Conservation (phyloP, 2,888 invertebrate species). For the Ligdia adustata region DNA sequence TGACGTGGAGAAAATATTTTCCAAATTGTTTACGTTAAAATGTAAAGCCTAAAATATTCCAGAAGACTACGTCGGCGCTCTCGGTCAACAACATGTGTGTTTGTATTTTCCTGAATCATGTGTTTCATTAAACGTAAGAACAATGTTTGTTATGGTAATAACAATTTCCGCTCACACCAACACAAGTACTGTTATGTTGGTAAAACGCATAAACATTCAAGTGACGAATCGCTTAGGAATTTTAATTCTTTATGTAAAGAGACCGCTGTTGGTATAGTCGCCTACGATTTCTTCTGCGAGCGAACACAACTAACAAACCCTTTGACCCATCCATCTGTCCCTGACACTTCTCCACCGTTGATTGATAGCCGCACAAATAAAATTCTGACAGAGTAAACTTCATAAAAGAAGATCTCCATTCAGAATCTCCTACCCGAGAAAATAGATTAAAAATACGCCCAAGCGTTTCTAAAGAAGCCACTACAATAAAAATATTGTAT, state of each 20-base stretch:
- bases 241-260: conserved; percentile 32
- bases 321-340: conserved; percentile 50
- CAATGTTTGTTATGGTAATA: conserved; percentile 22
- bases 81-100: neutral
- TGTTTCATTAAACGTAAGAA: conserved; percentile 13
- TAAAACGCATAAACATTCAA: conserved; percentile 29
- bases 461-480: conserved; percentile 60
- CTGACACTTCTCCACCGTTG: conserved; percentile 53
- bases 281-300: conserved; percentile 20
- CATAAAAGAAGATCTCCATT: conserved; percentile 36
- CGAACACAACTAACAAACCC: conserved; percentile 36
- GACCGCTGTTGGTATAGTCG: conserved; percentile 21
- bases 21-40: neutral
- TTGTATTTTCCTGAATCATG: conserved; percentile 13
- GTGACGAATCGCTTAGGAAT: conserved; percentile 26
- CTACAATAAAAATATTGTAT: conserved; percentile 74
- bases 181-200: conserved; percentile 17
- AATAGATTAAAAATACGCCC: conserved; percentile 41
- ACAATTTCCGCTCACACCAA: conserved; percentile 24
- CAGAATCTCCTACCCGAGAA: conserved; percentile 31
- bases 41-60: neutral
- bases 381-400: conserved; percentile 31
- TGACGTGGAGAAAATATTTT: neutral
- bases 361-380: conserved; percentile 54
- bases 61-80: conserved; percentile 8